Conservation (phyloP, 64 coral and sea anemone genomes). For the Porites australiensis region DNA sequence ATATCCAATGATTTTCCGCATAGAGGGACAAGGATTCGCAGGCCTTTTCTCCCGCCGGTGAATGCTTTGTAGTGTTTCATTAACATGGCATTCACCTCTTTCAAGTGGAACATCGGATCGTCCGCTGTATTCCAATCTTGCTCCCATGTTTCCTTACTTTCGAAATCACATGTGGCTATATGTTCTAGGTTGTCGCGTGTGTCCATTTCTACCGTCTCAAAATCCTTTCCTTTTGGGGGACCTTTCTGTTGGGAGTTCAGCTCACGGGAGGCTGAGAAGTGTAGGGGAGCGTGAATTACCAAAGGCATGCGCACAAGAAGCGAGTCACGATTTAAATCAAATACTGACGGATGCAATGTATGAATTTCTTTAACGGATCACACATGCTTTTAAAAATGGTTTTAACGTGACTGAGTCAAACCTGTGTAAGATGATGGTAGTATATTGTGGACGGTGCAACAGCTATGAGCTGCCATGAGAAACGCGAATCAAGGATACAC, state of each 20-base stretch:
- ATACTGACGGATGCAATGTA: too few species aligned
- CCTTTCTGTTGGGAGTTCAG: not conserved
- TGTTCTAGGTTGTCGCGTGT: slow-evolving; percentile 17
- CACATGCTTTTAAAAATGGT: too few species aligned
- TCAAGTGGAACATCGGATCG: slow-evolving; percentile 49
- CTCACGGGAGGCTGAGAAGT: not conserved
- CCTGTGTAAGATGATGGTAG: too few species aligned
- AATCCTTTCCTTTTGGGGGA: not conserved
- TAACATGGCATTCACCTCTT: slow-evolving; percentile 59
- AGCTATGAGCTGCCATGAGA: too few species aligned
- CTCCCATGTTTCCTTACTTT: slow-evolving; percentile 46
- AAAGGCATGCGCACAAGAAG: too few species aligned
- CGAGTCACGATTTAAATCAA: too few species aligned
- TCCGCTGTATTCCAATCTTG: slow-evolving; percentile 42
- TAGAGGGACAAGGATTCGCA: slow-evolving; percentile 68
- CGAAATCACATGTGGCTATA: slow-evolving; percentile 1
- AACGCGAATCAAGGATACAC: too few species aligned
- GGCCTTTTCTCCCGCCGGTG: slow-evolving; percentile 42
- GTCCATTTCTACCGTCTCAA: not conserved
- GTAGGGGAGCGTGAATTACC: too few species aligned
- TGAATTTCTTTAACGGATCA: too few species aligned
- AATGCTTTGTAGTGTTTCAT: slow-evolving; percentile 63
- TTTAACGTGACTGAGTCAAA: too few species aligned
- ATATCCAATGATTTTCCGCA: slow-evolving; percentile 88
- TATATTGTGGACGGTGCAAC: too few species aligned